Evolutionary conservation across 1,140 invertebrate species (phyloP), one percentile per base, ranked within the genome.

Genomic region (Hylyphantes graminicola): DNA sequence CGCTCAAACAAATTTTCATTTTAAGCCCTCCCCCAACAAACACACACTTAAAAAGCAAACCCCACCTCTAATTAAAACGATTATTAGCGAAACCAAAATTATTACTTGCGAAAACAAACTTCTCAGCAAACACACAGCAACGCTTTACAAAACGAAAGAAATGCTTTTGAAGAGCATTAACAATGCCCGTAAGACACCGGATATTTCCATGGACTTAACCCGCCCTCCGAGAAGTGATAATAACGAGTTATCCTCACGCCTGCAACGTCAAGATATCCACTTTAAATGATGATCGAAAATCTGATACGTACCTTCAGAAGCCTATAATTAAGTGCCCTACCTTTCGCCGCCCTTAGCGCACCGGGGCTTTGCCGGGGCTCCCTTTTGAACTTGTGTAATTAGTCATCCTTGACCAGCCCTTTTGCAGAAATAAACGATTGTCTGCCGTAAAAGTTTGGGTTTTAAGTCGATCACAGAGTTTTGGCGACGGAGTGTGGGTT

Each of bases 261-360:
- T 81, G 79, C 7, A 73, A 19, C 73, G 67, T 73, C 79, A 81
- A 81, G 79, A 81, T 81, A 81, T 81, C 79, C 65, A 12, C 53
- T 68, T 63, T 81, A 81, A 81, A 73, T 81, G 79, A 81, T 81
- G 79, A 70, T 59, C 68, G 21, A 61, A 81, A 81, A 81, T 81
- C 79, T 81, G 79, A 81, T 81, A 81, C 68, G 61, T 21, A 73
- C 79, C 68, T 81, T 53, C 79, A 48, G 57, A 80, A 70, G 77
- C 79, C n/a, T 15, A 59, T 81, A 81, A 81, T 81, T 81, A 81
- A 81, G 65, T 81, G 68, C 54, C 35, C 17, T 53, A 17, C 7
- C 63, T 7, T 17, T 19, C 65, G 21, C 63, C 68, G 48, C 76
- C n/a, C 76, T 54, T 19, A 53, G 19, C 13, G 19, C n/a, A 68